Evolutionary conservation across 2,797 vertebrate species (phyloP).

Genomic region (Saxicola maurus): DNA sequence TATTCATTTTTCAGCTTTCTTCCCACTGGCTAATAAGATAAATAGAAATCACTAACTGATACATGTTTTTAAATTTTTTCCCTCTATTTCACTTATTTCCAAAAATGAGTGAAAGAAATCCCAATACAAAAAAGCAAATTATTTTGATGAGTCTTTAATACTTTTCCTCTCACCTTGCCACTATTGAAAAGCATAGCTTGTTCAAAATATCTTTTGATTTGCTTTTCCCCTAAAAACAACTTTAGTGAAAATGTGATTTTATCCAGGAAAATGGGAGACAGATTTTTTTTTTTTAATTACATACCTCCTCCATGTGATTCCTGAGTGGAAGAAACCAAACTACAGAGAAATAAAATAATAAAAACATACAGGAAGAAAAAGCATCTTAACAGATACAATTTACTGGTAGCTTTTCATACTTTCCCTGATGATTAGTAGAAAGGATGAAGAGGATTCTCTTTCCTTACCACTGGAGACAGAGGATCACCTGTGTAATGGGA

Average conservation of each 20-base stretch:
- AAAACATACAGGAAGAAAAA: neutral
- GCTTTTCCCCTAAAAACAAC: neutral
- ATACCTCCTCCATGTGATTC: neutral
- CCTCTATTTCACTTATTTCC: neutral
- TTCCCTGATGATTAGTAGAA: neutral
- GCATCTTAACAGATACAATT: neutral
- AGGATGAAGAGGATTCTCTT: neutral
- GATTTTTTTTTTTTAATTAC: neutral
- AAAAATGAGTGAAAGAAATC: neutral
- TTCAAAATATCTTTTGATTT: neutral
- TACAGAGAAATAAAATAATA: neutral
- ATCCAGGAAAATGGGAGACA: neutral
- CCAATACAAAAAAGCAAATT: fast-evolving
- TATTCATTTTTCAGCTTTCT: neutral
- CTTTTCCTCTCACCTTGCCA: neutral
- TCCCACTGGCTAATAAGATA: neutral
- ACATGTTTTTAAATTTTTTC: neutral
- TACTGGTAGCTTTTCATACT: neutral
- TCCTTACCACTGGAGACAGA: neutral
- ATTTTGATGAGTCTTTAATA: neutral
- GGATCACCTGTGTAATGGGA: neutral
- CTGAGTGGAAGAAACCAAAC: neutral
- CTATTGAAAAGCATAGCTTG: neutral
- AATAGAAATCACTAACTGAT: neutral
- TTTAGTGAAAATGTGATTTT: neutral